Evolutionary conservation across 2,113 vertebrate species (phyloP), one percentile per base, ranked within the genome.

Genomic region (Puntigrus tetrazona): DNA sequence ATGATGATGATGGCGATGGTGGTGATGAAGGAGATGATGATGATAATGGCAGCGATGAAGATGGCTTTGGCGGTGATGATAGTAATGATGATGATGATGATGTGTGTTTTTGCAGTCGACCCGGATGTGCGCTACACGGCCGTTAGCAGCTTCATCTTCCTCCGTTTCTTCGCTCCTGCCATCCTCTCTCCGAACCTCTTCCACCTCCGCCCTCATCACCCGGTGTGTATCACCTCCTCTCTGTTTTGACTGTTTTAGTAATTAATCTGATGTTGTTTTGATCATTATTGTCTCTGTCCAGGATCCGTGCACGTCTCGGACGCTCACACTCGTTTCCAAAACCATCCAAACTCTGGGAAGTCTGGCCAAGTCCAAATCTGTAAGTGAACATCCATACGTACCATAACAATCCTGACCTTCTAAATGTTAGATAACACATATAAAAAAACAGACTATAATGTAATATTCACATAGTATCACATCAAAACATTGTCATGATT

Each of bases 161-260:
- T 99, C 90, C 94, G 98, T 41, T 99, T 99, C 94, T 99, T 99
- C 8, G 98, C 98, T 36, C 98, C 98, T 4, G 98, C 98, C 70
- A 99, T 99, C 90, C 96, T 99, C 43, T 99, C 98, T 43, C 98
- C 98, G 16, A 99, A 97, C 90, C 94, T 99, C 81, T 99, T 99
- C 93, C 97, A 99, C 78, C 95, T 99, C 86, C 95, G 96, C 2
- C 97, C 96, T 0, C 98, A 99, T 88, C 97, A 99, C 90, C 97
- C 97, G 1, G 97, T 99, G 92, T 96, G 97, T 94, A 76, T 63
- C n/a, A 43, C 27, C 63, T 43, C 16, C 20, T 1, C 4, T 75
- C 31, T 13, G 2, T 38, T 50, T n/a, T n/a, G n/a, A n/a, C n/a
- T n/a, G n/a, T n/a, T n/a, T n/a, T 2, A 6, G 11, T 18, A 8